These are phyloP conservation scores for Beroe forskalii DNA, from an alignment of 37 sponge, comb jelly and placozoan genomes.

Conservation along the genomic window DNA sequence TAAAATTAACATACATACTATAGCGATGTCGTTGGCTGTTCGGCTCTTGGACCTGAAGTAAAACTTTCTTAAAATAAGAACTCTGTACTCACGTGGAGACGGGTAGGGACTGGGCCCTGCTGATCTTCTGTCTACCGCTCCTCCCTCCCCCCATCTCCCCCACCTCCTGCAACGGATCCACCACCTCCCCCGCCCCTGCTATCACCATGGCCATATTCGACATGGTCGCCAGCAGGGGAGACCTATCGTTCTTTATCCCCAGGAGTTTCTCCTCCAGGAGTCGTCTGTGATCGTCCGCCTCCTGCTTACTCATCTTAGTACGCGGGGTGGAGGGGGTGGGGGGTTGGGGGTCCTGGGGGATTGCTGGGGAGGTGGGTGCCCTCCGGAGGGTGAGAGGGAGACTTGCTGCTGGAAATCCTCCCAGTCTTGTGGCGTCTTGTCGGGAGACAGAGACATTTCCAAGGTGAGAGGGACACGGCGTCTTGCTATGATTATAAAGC, in stretches of 20 bases:
- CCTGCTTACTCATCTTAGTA: slow-evolving; percentile 5
- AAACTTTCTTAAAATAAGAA: no score
- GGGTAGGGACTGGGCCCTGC: neutral
- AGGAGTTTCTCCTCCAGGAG: slow-evolving; percentile 56
- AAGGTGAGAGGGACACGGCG: no score
- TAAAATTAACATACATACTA: no score
- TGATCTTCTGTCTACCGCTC: neutral
- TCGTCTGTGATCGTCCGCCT: slow-evolving; percentile 57
- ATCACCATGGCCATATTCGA: slow-evolving; percentile 46
- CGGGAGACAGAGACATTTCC: no score
- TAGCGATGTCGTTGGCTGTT: no score
- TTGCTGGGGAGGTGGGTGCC: no score
- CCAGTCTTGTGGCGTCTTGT: no score
- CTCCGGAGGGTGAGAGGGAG: no score
- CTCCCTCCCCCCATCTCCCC: neutral
- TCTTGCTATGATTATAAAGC: no score
- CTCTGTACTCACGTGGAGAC: neutral
- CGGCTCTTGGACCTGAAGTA: no score
- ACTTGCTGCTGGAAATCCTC: no score
- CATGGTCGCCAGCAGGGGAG: neutral
- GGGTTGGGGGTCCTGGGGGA: no score
- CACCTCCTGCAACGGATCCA: slow-evolving; percentile 8
- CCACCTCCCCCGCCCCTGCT: slow-evolving; percentile 21
- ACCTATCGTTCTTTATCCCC: neutral
- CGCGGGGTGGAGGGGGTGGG: neutral